phyloP scores from a whole-genome alignment of 2,888 invertebrate genomes.

The Lumbricus terrestris region DNA sequence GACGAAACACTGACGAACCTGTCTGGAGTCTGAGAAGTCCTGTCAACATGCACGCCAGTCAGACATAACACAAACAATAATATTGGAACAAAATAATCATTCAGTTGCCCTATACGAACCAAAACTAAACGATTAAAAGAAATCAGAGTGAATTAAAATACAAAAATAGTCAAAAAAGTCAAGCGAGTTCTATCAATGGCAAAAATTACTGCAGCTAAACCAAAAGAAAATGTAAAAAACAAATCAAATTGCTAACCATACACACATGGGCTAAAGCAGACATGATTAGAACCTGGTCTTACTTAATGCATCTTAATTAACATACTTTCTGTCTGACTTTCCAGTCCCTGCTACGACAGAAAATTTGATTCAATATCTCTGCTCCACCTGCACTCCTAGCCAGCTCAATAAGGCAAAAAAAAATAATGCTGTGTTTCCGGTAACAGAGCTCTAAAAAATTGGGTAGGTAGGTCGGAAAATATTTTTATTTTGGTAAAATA shows the following conservation, averaged over 20 bases:
- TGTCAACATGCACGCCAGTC: slow-evolving; percentile 7
- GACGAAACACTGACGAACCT: slow-evolving; percentile 5
- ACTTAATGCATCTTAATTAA: background rate
- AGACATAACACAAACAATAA: background rate
- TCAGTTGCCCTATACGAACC: background rate
- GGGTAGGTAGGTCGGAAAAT: too few species aligned
- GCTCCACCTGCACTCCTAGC: too few species aligned
- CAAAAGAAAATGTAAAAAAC: background rate
- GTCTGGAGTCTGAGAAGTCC: slow-evolving; percentile 6
- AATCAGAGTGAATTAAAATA: background rate
- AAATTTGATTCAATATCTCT: too few species aligned
- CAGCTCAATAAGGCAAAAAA: too few species aligned
- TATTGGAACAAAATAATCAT: background rate
- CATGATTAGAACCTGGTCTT: background rate
- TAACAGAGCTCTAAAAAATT: too few species aligned
- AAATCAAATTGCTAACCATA: background rate
- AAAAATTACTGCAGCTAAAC: slow-evolving; percentile 3
- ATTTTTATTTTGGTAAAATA: too few species aligned
- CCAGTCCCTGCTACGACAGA: too few species aligned
- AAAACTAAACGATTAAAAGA: background rate
- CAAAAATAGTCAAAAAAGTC: background rate
- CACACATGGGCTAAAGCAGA: background rate
- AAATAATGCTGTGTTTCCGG: too few species aligned
- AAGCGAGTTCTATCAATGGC: background rate
- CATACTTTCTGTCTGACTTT: background rate